phyloP scores from a whole-genome alignment of 2,113 vertebrate species.

The Chlorodrepanis virens region DNA sequence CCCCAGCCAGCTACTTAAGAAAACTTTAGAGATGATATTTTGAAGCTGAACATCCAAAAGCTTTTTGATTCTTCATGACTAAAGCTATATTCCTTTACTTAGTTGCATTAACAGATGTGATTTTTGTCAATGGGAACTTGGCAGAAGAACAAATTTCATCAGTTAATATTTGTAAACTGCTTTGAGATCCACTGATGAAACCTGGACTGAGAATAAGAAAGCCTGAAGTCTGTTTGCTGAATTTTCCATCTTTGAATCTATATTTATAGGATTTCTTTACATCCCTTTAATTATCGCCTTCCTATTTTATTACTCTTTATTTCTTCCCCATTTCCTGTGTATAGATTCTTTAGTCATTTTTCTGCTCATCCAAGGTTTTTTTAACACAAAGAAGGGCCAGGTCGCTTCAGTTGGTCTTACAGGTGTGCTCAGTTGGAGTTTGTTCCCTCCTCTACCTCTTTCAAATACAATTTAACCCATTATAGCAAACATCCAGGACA shows the following conservation, averaged over 20 bases:
- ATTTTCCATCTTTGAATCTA: constrained; percentile 20
- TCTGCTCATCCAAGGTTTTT: background rate
- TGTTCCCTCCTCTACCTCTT: background rate
- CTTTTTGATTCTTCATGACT: background rate
- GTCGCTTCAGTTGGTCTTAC: background rate
- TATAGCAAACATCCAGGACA: background rate
- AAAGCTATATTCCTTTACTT: background rate
- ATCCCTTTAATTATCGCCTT: constrained; percentile 17
- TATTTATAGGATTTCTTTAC: constrained; percentile 44
- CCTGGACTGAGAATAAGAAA: constrained; percentile 38
- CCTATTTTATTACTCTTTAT: constrained; percentile 10
- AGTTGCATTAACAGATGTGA: constrained; percentile 47
- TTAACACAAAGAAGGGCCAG: background rate
- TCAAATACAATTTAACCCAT: background rate
- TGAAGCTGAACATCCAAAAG: background rate
- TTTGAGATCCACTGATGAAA: constrained; percentile 45
- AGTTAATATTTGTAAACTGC: constrained; percentile 59
- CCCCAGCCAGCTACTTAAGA: background rate
- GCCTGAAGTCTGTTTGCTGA: constrained; percentile 23
- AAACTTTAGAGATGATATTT: background rate
- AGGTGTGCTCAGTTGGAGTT: background rate
- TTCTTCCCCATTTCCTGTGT: background rate
- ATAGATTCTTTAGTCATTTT: constrained; percentile 3
- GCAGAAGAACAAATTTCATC: constrained; percentile 33
- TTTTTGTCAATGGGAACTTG: constrained; percentile 57